These are phyloP conservation scores for Drosophila setosimentum DNA, from an alignment of 2,888 invertebrate genomes.

Conservation along the genomic window DNA sequence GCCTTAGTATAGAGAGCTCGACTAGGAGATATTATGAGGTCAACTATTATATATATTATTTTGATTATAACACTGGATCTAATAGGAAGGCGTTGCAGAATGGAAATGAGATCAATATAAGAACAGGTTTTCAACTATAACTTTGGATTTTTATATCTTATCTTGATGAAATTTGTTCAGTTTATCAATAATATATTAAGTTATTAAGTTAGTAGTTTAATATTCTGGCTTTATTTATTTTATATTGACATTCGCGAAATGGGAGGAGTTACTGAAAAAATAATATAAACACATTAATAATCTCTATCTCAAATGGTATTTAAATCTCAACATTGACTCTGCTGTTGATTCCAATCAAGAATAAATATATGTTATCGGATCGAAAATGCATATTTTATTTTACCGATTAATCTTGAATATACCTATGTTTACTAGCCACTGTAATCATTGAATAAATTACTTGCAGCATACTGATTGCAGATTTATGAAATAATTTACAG, in stretches of 20 bases:
- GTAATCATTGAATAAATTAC: not conserved
- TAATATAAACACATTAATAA: not conserved
- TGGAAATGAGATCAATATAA: not conserved
- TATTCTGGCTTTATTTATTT: no score
- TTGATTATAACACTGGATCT: not conserved
- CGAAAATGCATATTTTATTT: not conserved
- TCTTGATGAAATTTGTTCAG: not conserved
- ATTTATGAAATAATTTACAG: conserved; percentile 12
- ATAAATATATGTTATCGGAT: not conserved
- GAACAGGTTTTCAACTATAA: not conserved
- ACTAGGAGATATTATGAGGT: not conserved
- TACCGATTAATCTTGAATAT: not conserved
- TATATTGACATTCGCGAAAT: no score
- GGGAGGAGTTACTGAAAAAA: no score
- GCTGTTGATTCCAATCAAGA: not conserved
- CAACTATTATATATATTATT: not conserved
- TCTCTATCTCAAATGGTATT: not conserved
- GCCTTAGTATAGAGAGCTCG: not conserved
- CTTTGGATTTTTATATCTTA: rapidly evolving
- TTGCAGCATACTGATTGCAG: not conserved
- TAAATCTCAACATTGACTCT: not conserved
- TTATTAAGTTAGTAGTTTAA: no score
- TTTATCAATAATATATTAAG: not conserved
- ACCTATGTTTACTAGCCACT: no score
- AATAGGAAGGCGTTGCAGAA: not conserved